Conservation (phyloP, 2,888 invertebrate species). For the Andricus quercusramuli region DNA sequence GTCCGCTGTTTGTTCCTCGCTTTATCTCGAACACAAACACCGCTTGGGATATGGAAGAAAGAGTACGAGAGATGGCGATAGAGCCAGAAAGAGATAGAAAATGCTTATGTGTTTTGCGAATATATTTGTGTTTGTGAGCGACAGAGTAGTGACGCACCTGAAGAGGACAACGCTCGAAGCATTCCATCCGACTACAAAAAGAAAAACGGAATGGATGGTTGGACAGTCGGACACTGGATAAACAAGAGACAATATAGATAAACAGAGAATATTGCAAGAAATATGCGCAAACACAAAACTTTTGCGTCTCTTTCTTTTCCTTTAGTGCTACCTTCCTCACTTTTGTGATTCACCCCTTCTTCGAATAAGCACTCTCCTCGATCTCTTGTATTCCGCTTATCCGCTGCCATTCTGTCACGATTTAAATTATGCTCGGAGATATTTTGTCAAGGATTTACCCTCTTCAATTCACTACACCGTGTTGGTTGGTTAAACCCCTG, state of each 20-base stretch:
- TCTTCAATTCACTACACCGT: background rate
- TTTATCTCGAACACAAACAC: conserved; percentile 76
- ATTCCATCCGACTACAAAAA: conserved; percentile 51
- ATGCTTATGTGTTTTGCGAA: conserved; percentile 50
- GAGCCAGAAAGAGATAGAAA: conserved; percentile 55
- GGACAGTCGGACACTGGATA: conserved; percentile 69
- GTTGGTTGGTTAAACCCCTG: conserved; percentile 9
- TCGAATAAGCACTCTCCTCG: conserved; percentile 10
- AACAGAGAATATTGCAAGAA: conserved; percentile 76
- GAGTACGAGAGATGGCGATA: conserved; percentile 54
- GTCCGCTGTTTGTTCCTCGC: conserved; percentile 73
- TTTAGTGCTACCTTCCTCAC: background rate
- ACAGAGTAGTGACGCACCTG: conserved; percentile 51
- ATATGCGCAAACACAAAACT: conserved; percentile 74
- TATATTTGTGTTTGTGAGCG: conserved; percentile 55
- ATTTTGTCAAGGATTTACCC: conserved; percentile 49
- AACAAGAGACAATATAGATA: conserved; percentile 76
- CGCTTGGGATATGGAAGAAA: conserved; percentile 65
- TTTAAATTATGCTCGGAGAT: conserved; percentile 48
- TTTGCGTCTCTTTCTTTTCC: conserved; percentile 55
- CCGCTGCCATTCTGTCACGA: conserved; percentile 38
- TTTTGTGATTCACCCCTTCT: conserved; percentile 24
- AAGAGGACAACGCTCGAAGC: conserved; percentile 57
- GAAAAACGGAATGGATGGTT: conserved; percentile 48
- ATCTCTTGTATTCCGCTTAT: conserved; percentile 6